phyloP scores from a whole-genome alignment of 2,113 vertebrate genomes.

The Scatophagus argus region DNA sequence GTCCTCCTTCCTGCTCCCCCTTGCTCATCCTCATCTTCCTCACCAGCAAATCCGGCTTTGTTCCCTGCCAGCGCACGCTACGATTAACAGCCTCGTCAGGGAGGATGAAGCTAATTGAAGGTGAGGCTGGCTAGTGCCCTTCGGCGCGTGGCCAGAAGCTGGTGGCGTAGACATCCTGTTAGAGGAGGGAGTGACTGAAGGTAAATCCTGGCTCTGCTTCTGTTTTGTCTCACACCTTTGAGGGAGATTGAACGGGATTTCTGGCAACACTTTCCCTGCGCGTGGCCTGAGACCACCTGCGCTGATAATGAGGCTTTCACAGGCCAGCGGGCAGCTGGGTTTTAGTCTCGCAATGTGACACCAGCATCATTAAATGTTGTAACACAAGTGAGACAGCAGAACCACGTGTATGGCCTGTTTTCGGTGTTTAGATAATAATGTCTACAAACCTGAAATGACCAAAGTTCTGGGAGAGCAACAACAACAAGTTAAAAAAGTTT shows the following conservation, averaged over 20 bases:
- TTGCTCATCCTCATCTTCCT: conserved; percentile 53
- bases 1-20: conserved; percentile 56
- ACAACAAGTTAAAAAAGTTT: neutral
- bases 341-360: conserved; percentile 32
- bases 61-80: conserved; percentile 63
- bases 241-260: conserved; percentile 42
- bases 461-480: neutral
- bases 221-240: conserved; percentile 59
- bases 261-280: conserved; percentile 31
- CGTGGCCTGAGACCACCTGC: conserved; percentile 25
- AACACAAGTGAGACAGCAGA: conserved; percentile 7
- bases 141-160: conserved; percentile 40
- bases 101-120: conserved; percentile 81
- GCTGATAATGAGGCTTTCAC: conserved; percentile 17
- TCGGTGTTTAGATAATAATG: neutral
- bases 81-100: conserved; percentile 78
- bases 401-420: neutral
- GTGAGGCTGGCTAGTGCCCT: conserved; percentile 57
- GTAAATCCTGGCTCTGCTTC: conserved; percentile 41
- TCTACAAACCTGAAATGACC: neutral
- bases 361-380: conserved; percentile 20
- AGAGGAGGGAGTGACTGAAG: conserved; percentile 31
- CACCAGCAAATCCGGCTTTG: conserved; percentile 81
- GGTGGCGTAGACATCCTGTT: conserved; percentile 57
- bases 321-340: conserved; percentile 12